Percentiles rank a stretch among this genome's conserved stretches.
Conservation (phyloP, 2,888 invertebrate species). For the Himalopsyche japonica region DNA sequence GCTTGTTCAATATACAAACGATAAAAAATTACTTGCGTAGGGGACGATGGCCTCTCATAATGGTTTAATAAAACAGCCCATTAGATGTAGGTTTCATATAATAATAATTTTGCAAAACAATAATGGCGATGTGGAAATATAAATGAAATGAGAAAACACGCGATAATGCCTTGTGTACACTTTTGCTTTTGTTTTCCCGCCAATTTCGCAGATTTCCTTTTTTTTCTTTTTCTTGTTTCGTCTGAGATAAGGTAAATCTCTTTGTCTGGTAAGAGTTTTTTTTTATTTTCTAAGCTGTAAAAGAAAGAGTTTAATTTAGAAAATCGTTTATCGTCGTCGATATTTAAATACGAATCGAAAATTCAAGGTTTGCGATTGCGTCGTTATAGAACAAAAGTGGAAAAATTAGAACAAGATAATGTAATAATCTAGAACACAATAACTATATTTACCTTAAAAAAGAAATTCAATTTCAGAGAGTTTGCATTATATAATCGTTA, state of each 20-base stretch:
- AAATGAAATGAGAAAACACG: not conserved
- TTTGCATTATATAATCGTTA: no score
- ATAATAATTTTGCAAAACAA: not conserved
- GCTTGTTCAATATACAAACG: no score
- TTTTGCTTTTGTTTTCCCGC: slow-evolving; percentile 2
- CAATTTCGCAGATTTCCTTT: not conserved
- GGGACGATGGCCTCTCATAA: not conserved
- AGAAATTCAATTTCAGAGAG: no score
- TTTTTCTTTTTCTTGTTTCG: not conserved
- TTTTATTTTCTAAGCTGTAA: not conserved
- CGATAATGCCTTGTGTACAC: slow-evolving; percentile 22
- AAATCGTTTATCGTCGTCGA: no score
- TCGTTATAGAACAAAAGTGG: no score
- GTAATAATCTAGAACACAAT: no score
- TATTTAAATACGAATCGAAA: no score
- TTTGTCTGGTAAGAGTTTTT: not conserved
- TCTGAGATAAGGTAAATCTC: not conserved
- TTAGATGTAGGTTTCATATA: not conserved
- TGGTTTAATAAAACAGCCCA: not conserved
- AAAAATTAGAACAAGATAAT: no score
- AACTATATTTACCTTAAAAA: no score
- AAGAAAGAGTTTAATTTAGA: no score
- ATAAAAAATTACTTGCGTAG: not conserved
- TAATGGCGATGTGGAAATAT: not conserved
- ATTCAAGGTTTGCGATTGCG: no score